Evolutionary conservation across 1,140 invertebrate genomes (phyloP), one percentile per base, ranked within the genome.

Genomic region (Streblospio benedicti): DNA sequence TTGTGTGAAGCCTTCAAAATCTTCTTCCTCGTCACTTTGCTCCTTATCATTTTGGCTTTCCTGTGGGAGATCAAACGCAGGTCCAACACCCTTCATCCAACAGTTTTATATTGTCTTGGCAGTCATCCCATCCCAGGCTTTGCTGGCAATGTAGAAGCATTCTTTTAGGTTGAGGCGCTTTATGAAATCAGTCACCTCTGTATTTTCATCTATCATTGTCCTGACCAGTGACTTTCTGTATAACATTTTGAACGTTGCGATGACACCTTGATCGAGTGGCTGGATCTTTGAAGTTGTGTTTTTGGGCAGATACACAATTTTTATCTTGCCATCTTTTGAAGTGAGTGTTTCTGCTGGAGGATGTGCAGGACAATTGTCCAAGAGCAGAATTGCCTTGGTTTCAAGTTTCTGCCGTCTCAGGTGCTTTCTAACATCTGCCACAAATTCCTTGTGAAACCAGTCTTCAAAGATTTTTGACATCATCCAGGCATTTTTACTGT

Each of bases 401-500:
- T 45, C 38, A 28, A 47, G n/a, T 12, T 23, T 28, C 30, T 27
- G 27, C 23, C 49, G 16, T 18, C 28, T 28, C 41, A 57, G 18
- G 35, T 57, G 56, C 9, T 25, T 2, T 28, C 44, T 30, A 47
- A 49, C 23, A n/a, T 28, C 4, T 6, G 43, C 38, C 25, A 45
- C 35, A 47, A 57, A 57, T 27, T 18, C 16, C 1, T 50, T 23
- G 5, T 44, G 16, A 31, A 57, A 57, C 57, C 57, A 59, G 35
- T 52, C 30, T 0, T 20, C 41, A 18, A 60, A 59, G 38, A 59
- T 49, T 4, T 41, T 33, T 27, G 1, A 14, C 25, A 50, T 65
- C 65, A 66, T 66, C 62, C 60, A 61, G n/a, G 64, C 62, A 20
- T 62, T 62, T 23, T 23, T 51, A 31, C 61, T 66, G 6, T n/a